A percentile compares a stretch with the other conserved stretches of the same genome.
These are phyloP conservation scores for Haliclona indistincta DNA, from an alignment of 37 sponge, comb jelly and placozoan species.

Conservation along the genomic window DNA sequence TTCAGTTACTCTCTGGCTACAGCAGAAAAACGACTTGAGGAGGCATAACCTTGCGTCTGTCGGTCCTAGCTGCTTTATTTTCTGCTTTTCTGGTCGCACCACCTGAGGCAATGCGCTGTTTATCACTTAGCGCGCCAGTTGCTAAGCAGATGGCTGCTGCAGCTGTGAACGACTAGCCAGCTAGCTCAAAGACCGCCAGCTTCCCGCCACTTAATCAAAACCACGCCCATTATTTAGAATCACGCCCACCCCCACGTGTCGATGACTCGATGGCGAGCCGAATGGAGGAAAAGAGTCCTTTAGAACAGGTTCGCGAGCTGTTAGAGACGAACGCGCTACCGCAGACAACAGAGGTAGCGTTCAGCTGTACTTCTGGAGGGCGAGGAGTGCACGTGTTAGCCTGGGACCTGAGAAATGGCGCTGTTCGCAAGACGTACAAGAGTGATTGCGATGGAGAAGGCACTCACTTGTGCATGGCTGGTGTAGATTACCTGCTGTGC, in stretches of 20 bases:
- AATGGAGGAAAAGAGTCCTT: background rate
- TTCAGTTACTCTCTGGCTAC: too few relatives aligned
- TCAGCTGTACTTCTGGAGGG: conserved; percentile 20
- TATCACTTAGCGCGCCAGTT: too few relatives aligned
- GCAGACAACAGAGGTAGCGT: conserved; percentile 35
- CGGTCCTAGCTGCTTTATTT: background rate
- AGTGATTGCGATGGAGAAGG: conserved; percentile 30
- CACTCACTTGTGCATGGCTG: conserved; percentile 25
- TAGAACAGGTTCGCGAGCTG: too few relatives aligned
- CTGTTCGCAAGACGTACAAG: conserved; percentile 23
- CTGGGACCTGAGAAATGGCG: conserved; percentile 40
- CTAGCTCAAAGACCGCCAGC: background rate
- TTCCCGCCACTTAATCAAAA: conserved; percentile 2
- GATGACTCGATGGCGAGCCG: background rate
- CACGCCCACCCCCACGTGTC: background rate
- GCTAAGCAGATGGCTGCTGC: too few relatives aligned
- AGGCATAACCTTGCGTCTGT: too few relatives aligned
- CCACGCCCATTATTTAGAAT: background rate
- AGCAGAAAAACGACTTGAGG: too few relatives aligned
- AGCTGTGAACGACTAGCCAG: too few relatives aligned
- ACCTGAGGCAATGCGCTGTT: too few relatives aligned
- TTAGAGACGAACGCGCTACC: too few relatives aligned
- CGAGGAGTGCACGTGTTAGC: conserved; percentile 16
- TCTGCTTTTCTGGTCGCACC: too few relatives aligned
- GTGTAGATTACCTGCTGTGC: conserved; percentile 36